Conservation (phyloP, 2,797 vertebrate species). For the Channallabes apus region DNA sequence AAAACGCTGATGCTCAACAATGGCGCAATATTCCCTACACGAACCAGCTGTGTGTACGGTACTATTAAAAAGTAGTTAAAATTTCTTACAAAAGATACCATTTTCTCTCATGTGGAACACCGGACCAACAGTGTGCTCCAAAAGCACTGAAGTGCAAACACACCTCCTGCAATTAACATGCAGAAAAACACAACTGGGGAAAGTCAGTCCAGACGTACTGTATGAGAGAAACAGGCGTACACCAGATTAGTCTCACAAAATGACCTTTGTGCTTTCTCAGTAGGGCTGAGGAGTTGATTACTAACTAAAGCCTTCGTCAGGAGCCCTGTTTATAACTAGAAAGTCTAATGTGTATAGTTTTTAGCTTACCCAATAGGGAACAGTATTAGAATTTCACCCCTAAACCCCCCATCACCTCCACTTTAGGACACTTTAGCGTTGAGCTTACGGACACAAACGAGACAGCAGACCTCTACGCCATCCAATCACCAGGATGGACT, state of each 20-base stretch:
- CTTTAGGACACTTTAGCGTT: background rate
- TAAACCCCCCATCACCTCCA: background rate
- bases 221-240: constrained; percentile 3
- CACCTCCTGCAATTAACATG: background rate
- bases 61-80: background rate
- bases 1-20: too few relatives aligned
- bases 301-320: background rate
- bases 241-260: background rate
- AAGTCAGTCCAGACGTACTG: background rate
- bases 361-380: background rate
- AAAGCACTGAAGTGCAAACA: background rate
- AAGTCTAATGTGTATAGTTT: background rate
- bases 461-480: background rate
- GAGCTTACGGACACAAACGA: background rate
- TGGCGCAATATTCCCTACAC: too few relatives aligned
- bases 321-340: background rate
- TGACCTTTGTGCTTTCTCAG: background rate
- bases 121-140: background rate
- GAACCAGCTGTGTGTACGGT: too few relatives aligned
- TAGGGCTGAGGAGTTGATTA: background rate
- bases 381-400: background rate
- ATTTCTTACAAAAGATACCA: background rate
- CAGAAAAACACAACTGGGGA: background rate
- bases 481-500: background rate
- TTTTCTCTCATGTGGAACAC: background rate